Percentiles rank a stretch among this genome's conserved stretches.
These are phyloP conservation scores for Accipiter virgatus DNA, from an alignment of 2,113 vertebrate species.

Conservation along the genomic window DNA sequence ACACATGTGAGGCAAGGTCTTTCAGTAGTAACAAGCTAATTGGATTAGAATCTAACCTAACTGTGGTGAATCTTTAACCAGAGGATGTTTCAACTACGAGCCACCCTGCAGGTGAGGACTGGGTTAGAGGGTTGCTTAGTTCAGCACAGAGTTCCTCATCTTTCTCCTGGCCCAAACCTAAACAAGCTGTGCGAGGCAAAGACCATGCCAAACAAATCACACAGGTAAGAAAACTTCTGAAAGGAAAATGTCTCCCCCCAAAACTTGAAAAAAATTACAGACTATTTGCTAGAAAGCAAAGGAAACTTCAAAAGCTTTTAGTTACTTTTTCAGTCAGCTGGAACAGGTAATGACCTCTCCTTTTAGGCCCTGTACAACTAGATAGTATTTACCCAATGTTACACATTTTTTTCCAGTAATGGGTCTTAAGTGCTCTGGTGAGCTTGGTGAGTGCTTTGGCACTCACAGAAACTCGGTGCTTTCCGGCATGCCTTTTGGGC, in stretches of 20 bases:
- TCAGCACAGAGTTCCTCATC: neutral
- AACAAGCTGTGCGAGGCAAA: neutral
- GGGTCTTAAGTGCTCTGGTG: neutral
- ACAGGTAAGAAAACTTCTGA: neutral
- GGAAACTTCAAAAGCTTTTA: neutral
- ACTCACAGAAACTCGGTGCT: fast-evolving
- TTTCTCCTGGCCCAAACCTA: neutral
- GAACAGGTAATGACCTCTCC: neutral
- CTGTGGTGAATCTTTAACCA: neutral
- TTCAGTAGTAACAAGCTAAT: neutral
- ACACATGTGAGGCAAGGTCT: neutral
- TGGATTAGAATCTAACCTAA: neutral
- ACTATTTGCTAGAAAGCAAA: neutral
- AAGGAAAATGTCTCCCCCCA: neutral
- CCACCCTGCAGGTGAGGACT: neutral
- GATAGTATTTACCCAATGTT: neutral
- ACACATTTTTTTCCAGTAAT: neutral
- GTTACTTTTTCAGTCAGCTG: neutral
- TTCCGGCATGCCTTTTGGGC: fast-evolving
- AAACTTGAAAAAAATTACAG: neutral
- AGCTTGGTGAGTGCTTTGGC: neutral
- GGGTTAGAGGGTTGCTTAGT: neutral
- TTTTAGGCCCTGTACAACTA: neutral
- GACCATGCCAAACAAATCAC: neutral
- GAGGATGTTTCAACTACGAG: neutral